Percentiles rank a stretch among this genome's conserved stretches.
phyloP scores from a whole-genome alignment of 2,797 vertebrate species.

The Pteropus rufus region DNA sequence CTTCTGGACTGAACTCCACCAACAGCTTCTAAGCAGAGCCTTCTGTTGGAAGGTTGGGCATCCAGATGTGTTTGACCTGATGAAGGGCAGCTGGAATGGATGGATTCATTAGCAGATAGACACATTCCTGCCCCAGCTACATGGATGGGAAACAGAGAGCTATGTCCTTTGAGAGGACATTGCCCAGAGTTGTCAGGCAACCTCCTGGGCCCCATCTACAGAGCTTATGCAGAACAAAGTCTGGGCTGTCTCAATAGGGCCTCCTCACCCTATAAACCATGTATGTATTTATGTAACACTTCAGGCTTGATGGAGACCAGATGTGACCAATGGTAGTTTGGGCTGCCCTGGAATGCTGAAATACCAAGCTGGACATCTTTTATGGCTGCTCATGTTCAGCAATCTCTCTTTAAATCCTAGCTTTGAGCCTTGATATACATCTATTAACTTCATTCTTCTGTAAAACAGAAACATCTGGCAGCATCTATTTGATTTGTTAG shows the following conservation, averaged over 20 bases:
- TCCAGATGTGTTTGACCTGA: background rate
- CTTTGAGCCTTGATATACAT: background rate
- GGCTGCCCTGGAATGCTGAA: constrained; percentile 40
- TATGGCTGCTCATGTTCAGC: background rate
- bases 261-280: constrained; percentile 35
- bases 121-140: background rate
- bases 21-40: background rate
- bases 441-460: constrained; percentile 37
- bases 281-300: constrained; percentile 51
- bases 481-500: background rate
- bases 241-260: background rate
- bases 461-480: constrained; percentile 42
- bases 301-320: constrained; percentile 66
- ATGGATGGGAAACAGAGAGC: background rate
- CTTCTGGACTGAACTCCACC: background rate
- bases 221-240: background rate
- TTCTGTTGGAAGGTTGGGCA: background rate
- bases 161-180: background rate
- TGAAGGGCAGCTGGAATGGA: background rate
- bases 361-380: background rate
- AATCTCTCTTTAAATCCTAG: constrained; percentile 30
- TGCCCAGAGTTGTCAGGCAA: background rate
- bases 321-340: constrained; percentile 31
- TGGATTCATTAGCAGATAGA: no score
- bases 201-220: background rate